A percentile compares a stretch with the other conserved stretches of the same genome.
Conservation (phyloP, 2,888 invertebrate species). For the Sesia apiformis region DNA sequence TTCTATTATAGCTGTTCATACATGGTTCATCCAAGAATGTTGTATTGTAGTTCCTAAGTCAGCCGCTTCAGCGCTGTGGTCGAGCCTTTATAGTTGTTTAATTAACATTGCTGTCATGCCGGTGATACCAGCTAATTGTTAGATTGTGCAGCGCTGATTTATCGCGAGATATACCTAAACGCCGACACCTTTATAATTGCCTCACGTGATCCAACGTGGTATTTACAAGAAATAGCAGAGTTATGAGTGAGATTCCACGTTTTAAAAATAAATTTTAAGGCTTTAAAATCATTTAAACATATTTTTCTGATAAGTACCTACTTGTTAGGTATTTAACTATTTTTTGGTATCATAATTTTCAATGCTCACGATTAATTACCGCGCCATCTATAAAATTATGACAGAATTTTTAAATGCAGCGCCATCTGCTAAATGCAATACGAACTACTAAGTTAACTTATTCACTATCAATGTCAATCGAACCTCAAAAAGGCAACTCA, state of each 20-base stretch:
- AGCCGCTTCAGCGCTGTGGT: conserved; percentile 34
- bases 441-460: conserved; percentile 19
- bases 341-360: neutral
- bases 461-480: neutral
- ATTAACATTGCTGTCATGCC: conserved; percentile 74
- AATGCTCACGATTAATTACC: conserved; percentile 4
- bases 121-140: conserved; percentile 70
- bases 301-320: neutral
- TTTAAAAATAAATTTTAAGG: neutral
- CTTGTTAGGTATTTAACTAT: neutral
- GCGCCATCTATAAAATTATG: conserved; percentile 33
- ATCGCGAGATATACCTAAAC: conserved; percentile 59
- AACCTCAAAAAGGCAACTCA: neutral
- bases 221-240: neutral
- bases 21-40: neutral
- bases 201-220: conserved; percentile 9
- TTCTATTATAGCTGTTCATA: neutral
- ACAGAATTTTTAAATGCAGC: conserved; percentile 19
- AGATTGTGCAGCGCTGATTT: conserved; percentile 72
- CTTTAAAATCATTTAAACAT: neutral
- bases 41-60: conserved; percentile 26
- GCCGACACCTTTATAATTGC: conserved; percentile 71
- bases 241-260: neutral
- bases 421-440: conserved; percentile 33
- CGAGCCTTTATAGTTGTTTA: conserved; percentile 55